These are phyloP conservation scores for Limnothrissa miodon DNA, from an alignment of 2,113 vertebrate species.

Conservation along the genomic window DNA sequence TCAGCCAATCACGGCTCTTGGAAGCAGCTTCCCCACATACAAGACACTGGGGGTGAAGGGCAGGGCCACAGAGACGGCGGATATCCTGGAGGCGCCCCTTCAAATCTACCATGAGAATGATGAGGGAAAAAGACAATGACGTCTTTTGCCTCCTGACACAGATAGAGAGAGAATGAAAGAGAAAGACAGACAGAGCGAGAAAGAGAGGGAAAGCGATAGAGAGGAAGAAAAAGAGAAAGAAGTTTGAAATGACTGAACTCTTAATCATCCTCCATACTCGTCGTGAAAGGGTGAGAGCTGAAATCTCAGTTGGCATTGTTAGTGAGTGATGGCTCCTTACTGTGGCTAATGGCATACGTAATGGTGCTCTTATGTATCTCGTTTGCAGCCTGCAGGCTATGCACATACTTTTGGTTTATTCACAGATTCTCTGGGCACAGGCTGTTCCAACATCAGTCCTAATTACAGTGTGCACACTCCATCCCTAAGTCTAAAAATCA, in stretches of 20 bases:
- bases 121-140: neutral
- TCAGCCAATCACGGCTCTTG: neutral
- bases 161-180: neutral
- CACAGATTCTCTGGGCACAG: neutral
- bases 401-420: neutral
- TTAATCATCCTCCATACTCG: neutral
- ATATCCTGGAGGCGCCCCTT: neutral
- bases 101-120: neutral
- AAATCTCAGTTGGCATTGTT: conserved; percentile 13
- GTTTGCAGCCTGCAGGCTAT: neutral
- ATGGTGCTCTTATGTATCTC: conserved; percentile 11
- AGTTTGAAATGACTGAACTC: neutral
- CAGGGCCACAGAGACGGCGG: neutral
- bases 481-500: neutral
- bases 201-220: neutral
- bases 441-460: neutral
- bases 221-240: conserved; percentile 23
- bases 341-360: neutral
- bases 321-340: neutral
- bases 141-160: neutral
- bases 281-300: neutral
- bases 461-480: neutral
- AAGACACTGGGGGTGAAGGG: neutral
- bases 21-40: neutral
- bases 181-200: neutral